Base-by-base conservation (phyloP, 2,888 invertebrate species). In the Acheta domesticus region DNA sequence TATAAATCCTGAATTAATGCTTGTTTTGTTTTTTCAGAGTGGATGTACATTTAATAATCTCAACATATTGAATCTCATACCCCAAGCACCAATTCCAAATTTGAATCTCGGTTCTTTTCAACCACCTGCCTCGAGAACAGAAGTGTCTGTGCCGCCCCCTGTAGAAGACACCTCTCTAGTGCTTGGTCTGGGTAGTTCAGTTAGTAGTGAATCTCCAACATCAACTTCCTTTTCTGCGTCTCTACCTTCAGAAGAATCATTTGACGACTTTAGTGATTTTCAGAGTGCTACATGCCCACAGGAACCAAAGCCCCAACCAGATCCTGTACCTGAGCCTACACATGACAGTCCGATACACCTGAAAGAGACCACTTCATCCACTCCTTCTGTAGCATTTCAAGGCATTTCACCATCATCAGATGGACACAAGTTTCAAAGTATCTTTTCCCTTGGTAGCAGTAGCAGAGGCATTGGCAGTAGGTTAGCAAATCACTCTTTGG, bases 221-320 rank as follows among this genome's bases (percentile, higher is more conserved):
- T 48, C 48, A 14, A 14, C 36, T 19, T 11, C 19, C 14, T 14
- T 23, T 75, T 16, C 75, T 20, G 21, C 75, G 16, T 20, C 19
- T 14, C 48, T n/a, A 48, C 48, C 48, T 48, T 14, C 76, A n/a
- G 76, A 76, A 48, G 76, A 76, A 48, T 16, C 14, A 21, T n/a
- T 83, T 80, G 88, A 89, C 82, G 89, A 89, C 20, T 89, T 89
- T 82, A 86, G 87, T 1, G 89, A 89, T 49, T 89, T 89, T 82
- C 89, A 89, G 83, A 88, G 88, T 83, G 85, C 84, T 36, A 78
- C 81, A 12, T 19, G 16, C 3, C n/a, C 62, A 19, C 16, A 62
- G 62, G 62, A 62, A 62, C 36, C 36, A 5, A 36, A 36, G 36
- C 36, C 36, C 36, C 36, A 36, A 36, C 8, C 36, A 8, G 5